Evolutionary conservation across 2,113 vertebrate genomes (phyloP).

Genomic region (Hyaena hyaena): DNA sequence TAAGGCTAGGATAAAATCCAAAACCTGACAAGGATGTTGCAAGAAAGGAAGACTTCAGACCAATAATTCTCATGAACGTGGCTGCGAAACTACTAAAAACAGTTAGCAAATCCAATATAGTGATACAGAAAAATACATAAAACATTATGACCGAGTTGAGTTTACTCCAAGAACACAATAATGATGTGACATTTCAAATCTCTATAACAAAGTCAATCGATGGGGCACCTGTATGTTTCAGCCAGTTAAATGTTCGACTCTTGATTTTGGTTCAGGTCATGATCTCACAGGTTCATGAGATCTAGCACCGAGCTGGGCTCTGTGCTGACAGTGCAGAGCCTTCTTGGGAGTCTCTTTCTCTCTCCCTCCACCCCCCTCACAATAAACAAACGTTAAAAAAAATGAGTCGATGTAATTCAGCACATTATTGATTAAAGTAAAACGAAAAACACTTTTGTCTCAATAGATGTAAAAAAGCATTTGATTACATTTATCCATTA

Average conservation of each 20-base stretch:
- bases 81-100: background rate
- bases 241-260: too few species aligned
- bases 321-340: too few species aligned
- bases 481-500: background rate
- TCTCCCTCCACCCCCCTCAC: too few species aligned
- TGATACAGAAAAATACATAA: background rate
- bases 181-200: constrained; percentile 15
- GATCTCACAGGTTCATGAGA: too few species aligned
- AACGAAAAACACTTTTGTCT: background rate
- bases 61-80: background rate
- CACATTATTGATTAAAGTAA: background rate
- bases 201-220: background rate
- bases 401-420: background rate
- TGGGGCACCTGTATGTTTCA: too few species aligned
- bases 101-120: background rate
- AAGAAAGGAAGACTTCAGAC: background rate
- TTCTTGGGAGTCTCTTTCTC: too few species aligned
- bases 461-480: background rate
- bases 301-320: too few species aligned
- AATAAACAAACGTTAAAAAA: too few species aligned
- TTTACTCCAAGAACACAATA: background rate
- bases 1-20: background rate
- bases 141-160: background rate
- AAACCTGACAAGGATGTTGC: background rate
- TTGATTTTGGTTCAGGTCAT: too few species aligned